Base-by-base conservation (phyloP, 2,113 vertebrate species). In the Todiramphus chloris region DNA sequence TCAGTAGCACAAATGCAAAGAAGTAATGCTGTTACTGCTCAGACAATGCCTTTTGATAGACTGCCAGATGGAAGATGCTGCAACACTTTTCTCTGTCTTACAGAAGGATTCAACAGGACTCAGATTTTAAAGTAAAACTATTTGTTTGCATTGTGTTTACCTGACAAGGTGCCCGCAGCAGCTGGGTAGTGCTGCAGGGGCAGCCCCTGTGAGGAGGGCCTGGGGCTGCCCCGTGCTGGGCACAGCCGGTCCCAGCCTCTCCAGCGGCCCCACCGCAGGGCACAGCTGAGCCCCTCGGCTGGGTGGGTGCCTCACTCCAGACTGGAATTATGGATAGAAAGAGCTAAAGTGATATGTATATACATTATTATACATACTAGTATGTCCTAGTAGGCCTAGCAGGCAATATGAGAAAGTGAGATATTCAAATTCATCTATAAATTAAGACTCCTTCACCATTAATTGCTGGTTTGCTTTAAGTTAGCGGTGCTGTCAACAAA, bases 281-380 rank as follows among this genome's bases (percentile, higher is more conserved):
- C 33, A 10, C 3, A 3, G 46, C 37, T 10, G 17, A 64, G 48
- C 16, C 33, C 20, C 28, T 81, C 75, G 85, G 44, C 18, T 48
- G 1, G 51, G 30, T 0, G 0, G 41, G 9, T 1, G 0, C 35
- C 21, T 59, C 1, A 0, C 1, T 18, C 13, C 13, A 41, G 30
- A 7, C 16, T 19, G n/a, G n/a, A 77, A 27, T 73, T 69, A 74
- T 1, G 16, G 39, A 10, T 10, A 46, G 9, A 46, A 66, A 73
- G 44, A 82, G 12, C 15, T 62, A 48, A 59, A 60, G 33, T 8
- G 41, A 5, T 48, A n/a, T 2, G 3, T 6, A 58, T 23, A 6
- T 7, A 31, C 3, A 28, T 41, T 30, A 67, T 43, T 43, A 43
- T 43, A 43, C 43, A 43, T 70, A 16, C 10, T n/a, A 10, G 41